Conservation (phyloP, 2,888 invertebrate genomes). For the Patella ulyssiponensis region DNA sequence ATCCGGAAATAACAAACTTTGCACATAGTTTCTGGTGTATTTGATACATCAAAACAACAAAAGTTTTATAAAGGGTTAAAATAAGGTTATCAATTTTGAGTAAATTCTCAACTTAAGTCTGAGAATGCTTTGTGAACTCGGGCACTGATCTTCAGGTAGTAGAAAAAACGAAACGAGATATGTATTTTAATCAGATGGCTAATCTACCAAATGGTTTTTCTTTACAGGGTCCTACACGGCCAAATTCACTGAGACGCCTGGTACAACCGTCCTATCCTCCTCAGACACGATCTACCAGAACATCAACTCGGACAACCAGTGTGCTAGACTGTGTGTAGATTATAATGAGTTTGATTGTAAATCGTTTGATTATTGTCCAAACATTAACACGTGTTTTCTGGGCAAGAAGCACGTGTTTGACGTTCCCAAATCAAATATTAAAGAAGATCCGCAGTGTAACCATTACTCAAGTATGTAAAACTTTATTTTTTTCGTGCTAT, state of each 20-base stretch:
- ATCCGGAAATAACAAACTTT: no score
- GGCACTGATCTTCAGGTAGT: no score
- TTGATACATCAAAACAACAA: no score
- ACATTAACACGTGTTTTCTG: slow-evolving; percentile 55
- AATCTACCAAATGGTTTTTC: neutral
- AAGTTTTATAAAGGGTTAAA: no score
- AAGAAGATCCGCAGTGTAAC: slow-evolving; percentile 48
- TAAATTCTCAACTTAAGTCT: no score
- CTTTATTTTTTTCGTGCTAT: neutral
- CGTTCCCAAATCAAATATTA: slow-evolving; percentile 45
- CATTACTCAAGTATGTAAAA: slow-evolving; percentile 57
- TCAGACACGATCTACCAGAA: slow-evolving; percentile 57
- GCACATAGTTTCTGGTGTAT: no score
- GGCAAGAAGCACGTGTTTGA: slow-evolving; percentile 54
- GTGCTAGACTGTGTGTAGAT: slow-evolving; percentile 56
- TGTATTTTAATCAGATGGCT: no score
- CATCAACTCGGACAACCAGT: slow-evolving; percentile 50
- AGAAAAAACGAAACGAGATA: no score
- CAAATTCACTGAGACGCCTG: slow-evolving; percentile 44
- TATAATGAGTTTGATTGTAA: slow-evolving; percentile 56
- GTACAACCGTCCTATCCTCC: slow-evolving; percentile 49
- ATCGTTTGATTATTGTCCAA: slow-evolving; percentile 59
- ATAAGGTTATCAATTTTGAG: no score
- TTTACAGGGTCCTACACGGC: slow-evolving; percentile 53
- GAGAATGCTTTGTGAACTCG: no score